These are phyloP conservation scores for Hyperoodon ampullatus DNA, from an alignment of 2,113 vertebrate species.

Conservation along the genomic window DNA sequence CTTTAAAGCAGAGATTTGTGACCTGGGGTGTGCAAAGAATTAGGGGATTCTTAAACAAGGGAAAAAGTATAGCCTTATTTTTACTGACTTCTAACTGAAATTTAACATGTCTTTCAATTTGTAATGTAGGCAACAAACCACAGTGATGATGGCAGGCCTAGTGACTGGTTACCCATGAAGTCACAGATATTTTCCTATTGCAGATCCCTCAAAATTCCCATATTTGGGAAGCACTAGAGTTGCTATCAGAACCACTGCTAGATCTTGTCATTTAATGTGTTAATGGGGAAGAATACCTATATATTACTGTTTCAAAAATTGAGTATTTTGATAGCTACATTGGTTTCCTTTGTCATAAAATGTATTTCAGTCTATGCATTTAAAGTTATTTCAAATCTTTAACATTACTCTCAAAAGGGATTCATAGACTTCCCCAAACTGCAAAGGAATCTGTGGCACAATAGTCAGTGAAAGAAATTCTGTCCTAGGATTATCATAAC, in stretches of 20 bases:
- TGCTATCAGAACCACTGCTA: background rate
- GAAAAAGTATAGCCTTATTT: background rate
- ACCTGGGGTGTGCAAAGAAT: background rate
- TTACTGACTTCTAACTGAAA: background rate
- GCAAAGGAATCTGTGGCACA: background rate
- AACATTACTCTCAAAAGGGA: background rate
- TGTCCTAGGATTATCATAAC: background rate
- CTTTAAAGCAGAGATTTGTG: background rate
- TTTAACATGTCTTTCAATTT: background rate
- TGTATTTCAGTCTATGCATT: background rate
- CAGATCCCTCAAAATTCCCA: background rate
- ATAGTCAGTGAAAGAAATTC: background rate
- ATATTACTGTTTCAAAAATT: background rate
- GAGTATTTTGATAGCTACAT: background rate
- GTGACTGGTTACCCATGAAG: background rate
- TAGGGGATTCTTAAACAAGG: background rate
- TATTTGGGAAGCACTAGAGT: background rate
- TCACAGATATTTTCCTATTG: too few species aligned
- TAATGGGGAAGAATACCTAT: background rate
- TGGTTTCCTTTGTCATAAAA: background rate
- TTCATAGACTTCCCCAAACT: background rate
- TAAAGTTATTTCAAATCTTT: background rate
- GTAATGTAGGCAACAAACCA: background rate
- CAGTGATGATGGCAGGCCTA: background rate
- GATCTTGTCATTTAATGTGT: background rate